These are phyloP conservation scores for Drosophila obscura DNA, from an alignment of 1,140 invertebrate species.

Conservation along the genomic window DNA sequence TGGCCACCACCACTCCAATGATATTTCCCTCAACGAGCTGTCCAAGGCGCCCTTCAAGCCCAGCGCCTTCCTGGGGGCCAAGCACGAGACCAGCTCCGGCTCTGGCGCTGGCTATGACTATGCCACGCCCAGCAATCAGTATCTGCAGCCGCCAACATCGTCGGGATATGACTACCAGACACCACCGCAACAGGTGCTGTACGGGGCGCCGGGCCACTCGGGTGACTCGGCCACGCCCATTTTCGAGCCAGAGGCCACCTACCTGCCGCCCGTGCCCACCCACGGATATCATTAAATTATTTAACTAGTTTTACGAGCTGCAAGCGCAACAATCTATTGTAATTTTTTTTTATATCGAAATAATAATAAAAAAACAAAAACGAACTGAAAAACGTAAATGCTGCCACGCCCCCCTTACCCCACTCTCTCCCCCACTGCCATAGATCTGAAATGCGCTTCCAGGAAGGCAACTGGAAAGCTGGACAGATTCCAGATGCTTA, in stretches of 20 bases:
- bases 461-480: background rate
- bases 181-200: slow-evolving; percentile 40
- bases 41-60: slow-evolving; percentile 73
- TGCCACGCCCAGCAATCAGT: slow-evolving; percentile 59
- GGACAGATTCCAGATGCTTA: slow-evolving; percentile 24
- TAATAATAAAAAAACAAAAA: slow-evolving; percentile 4
- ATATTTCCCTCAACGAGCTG: slow-evolving; percentile 25
- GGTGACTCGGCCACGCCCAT: slow-evolving; percentile 72
- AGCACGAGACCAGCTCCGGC: slow-evolving; percentile 44
- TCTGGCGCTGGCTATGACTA: slow-evolving; percentile 53
- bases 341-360: background rate
- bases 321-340: background rate
- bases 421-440: slow-evolving; percentile 23
- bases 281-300: slow-evolving; percentile 70
- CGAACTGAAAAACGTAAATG: slow-evolving; percentile 5
- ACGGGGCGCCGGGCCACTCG: slow-evolving; percentile 65
- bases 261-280: slow-evolving; percentile 59
- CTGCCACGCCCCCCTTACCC: no score
- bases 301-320: slow-evolving; percentile 12
- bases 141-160: slow-evolving; percentile 56
- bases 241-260: slow-evolving; percentile 68
- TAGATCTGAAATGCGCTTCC: no score
- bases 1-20: background rate
- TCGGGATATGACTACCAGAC: slow-evolving; percentile 67
- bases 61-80: slow-evolving; percentile 74